phyloP scores from a whole-genome alignment of 2,888 invertebrate genomes.

The Diploptera punctata region DNA sequence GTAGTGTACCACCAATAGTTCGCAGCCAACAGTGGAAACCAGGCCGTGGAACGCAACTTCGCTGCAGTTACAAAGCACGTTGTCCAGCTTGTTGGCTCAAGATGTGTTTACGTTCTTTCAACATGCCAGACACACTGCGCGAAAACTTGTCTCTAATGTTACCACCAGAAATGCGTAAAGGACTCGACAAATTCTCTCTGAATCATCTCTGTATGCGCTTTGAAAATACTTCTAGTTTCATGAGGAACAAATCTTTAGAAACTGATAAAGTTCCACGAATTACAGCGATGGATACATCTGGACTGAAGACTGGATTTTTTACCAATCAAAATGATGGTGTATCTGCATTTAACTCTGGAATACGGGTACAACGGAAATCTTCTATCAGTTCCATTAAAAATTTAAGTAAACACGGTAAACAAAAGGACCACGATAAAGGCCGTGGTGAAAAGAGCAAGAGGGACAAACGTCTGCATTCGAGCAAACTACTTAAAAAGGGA shows the following conservation, averaged over 20 bases:
- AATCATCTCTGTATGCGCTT: neutral
- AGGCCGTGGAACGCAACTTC: constrained; percentile 54
- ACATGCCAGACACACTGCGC: constrained; percentile 73
- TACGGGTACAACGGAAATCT: neutral
- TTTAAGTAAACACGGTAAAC: constrained; percentile 5
- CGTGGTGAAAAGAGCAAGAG: constrained; percentile 9
- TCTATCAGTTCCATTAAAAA: neutral
- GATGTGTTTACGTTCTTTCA: constrained; percentile 81
- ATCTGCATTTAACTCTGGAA: neutral
- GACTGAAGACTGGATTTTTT: neutral
- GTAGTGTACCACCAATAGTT: constrained; percentile 73
- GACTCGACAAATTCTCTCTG: neutral
- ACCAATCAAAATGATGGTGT: neutral
- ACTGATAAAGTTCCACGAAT: neutral
- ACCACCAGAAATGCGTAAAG: constrained; percentile 65
- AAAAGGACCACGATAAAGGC: neutral
- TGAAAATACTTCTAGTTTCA: constrained; percentile 1
- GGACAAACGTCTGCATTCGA: constrained; percentile 16
- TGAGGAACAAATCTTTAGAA: neutral
- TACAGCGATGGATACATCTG: neutral
- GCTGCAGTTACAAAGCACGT: constrained; percentile 73
- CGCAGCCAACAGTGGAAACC: constrained; percentile 73
- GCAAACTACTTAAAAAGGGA: constrained; percentile 37
- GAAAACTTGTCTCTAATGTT: constrained; percentile 72
- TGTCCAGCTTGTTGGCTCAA: constrained; percentile 90